Evolutionary conservation across 2,113 vertebrate species (phyloP).

Genomic region (Phyllopteryx taeniolatus): DNA sequence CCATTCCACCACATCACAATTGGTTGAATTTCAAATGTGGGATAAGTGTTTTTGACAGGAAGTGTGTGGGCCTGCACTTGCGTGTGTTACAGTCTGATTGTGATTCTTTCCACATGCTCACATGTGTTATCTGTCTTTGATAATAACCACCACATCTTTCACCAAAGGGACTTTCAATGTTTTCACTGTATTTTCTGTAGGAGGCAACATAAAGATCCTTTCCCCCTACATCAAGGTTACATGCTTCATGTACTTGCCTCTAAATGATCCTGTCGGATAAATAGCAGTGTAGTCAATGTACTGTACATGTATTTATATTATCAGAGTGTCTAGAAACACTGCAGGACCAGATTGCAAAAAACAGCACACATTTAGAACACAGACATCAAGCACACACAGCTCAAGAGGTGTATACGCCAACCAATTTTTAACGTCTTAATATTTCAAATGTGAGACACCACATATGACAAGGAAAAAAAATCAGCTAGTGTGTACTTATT

Average conservation of each 20-base stretch:
- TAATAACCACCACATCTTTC: constrained; percentile 64
- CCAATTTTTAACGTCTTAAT: too few relatives aligned
- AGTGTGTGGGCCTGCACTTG: constrained; percentile 50
- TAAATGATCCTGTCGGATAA: constrained; percentile 7
- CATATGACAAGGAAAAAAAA: too few relatives aligned
- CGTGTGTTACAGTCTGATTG: constrained; percentile 47
- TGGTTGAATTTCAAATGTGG: constrained; percentile 18
- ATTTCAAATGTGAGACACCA: too few relatives aligned
- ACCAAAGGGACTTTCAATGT: constrained; percentile 58
- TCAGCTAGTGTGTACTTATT: too few relatives aligned
- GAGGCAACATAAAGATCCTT: constrained; percentile 24
- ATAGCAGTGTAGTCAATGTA: constrained; percentile 1
- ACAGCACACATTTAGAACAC: neutral
- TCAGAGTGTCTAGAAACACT: neutral
- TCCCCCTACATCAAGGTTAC: constrained; percentile 14
- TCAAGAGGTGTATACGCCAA: neutral
- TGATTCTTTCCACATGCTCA: constrained; percentile 68
- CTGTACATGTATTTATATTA: constrained; percentile 3
- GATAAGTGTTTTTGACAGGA: constrained; percentile 25
- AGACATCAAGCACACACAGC: neutral
- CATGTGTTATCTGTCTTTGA: constrained; percentile 63
- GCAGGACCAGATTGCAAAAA: neutral
- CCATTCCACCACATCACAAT: constrained; percentile 4
- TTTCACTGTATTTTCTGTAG: constrained; percentile 17
- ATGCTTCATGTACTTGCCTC: constrained; percentile 9